phyloP scores from a whole-genome alignment of 2,797 vertebrate species.

The Delichon dasypus region DNA sequence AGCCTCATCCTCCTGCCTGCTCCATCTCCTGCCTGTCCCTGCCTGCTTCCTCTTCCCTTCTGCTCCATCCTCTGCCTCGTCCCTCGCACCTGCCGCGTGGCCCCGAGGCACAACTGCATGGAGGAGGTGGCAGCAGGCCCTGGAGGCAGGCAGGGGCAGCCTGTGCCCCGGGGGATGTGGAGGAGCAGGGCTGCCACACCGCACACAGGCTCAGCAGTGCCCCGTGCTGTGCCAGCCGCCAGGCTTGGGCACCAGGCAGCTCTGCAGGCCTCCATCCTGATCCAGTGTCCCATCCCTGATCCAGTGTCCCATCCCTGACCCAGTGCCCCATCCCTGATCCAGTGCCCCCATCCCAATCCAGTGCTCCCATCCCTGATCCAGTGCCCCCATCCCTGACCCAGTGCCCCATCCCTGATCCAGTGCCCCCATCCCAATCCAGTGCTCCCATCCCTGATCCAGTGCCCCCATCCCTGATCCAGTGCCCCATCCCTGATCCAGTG shows the following conservation, averaged over 20 bases:
- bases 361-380: no score
- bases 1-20: background rate
- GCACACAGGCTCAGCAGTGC: background rate
- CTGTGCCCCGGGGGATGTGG: background rate
- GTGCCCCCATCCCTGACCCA: no score
- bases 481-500: no score
- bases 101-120: rapidly evolving
- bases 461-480: no score
- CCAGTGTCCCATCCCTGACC: background rate
- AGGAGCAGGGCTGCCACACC: background rate
- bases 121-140: background rate
- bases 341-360: no score
- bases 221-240: background rate
- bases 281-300: background rate
- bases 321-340: background rate
- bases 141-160: rapidly evolving
- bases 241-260: background rate
- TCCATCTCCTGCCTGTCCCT: background rate
- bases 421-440: no score
- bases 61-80: background rate
- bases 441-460: no score
- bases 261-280: background rate
- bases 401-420: no score
- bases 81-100: rapidly evolving
- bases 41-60: background rate